These are phyloP conservation scores for Cichlasoma orientale DNA, from an alignment of 2,797 vertebrate species.

Conservation along the genomic window DNA sequence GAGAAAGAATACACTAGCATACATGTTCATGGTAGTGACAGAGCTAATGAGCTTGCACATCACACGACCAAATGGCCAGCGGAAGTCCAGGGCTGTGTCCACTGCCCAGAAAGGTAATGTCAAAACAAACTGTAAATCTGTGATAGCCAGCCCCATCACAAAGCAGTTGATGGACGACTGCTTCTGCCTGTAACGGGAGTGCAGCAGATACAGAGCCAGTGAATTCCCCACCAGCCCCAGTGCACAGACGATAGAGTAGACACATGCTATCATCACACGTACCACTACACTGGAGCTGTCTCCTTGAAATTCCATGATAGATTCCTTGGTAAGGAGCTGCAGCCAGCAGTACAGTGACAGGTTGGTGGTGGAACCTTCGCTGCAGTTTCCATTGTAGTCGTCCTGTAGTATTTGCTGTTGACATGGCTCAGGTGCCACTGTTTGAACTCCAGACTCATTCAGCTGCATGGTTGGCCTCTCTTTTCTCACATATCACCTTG, in stretches of 20 bases:
- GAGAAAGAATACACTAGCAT: conserved; percentile 83
- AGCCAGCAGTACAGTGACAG: conserved; percentile 83
- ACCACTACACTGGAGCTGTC: conserved; percentile 77
- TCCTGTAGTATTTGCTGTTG: conserved; percentile 66
- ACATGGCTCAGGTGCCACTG: conserved; percentile 70
- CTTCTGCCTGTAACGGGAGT: conserved; percentile 81
- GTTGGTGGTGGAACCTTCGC: conserved; percentile 61
- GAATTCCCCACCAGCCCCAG: conserved; percentile 84
- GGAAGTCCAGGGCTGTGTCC: conserved; percentile 82
- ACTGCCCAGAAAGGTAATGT: conserved; percentile 83
- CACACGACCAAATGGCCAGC: conserved; percentile 80
- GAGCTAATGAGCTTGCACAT: conserved; percentile 84
- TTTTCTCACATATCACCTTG: conserved; percentile 37
- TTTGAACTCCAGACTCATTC: conserved; percentile 71
- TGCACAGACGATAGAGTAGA: conserved; percentile 83
- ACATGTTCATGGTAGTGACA: conserved; percentile 86
- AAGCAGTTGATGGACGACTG: conserved; percentile 81
- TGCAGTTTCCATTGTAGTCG: conserved; percentile 70
- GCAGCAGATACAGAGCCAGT: conserved; percentile 82
- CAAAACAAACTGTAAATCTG: conserved; percentile 82
- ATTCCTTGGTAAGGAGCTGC: conserved; percentile 79
- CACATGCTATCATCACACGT: conserved; percentile 80
- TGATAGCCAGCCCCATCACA: conserved; percentile 82
- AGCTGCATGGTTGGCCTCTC: conserved; percentile 66
- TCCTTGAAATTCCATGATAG: conserved; percentile 74